Evolutionary conservation across 1,140 invertebrate genomes (phyloP), one percentile per base, ranked within the genome.

Genomic region (Sesamia nonagrioides): DNA sequence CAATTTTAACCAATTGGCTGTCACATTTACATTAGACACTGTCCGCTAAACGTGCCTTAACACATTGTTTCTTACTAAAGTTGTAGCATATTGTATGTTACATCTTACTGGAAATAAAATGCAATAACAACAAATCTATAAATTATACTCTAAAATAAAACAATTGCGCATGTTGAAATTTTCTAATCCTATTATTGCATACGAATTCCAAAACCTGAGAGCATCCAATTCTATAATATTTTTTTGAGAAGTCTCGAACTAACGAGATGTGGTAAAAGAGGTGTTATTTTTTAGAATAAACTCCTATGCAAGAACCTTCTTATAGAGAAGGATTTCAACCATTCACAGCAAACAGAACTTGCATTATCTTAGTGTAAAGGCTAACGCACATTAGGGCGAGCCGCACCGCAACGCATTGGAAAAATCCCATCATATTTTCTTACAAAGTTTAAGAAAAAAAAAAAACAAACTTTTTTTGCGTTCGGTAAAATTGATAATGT

Each of bases 81-180:
- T n/a, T 27, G 27, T 27, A 27, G 3, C 27, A 27, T 27, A 27
- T 27, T 27, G 27, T 66, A 17, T 9, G 9, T 40, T n/a, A 66
- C 58, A 60, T 40, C 40, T 21, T 37, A 21, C 7, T 66, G 17
- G 37, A 66, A 66, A 45, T 40, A 63, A 18, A 63, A 37, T 48
- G 40, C 40, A 45, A 27, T 66, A 66, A 66, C 40, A 61, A 61
- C 35, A 66, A 66, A 18, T 66, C 17, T 66, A 60, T 60, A 60
- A 45, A 66, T 66, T 42, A 45, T 17, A 18, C 54, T 66, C 61
- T 45, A 45, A 66, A 45, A 45, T 42, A 66, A 66, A 66, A 42
- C 9, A 42, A 66, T 17, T 18, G 40, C 21, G 61, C 61, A 45
- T 21, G 17, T 21, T 61, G 15, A 13, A 37, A 40, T 37, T 6